A percentile compares a stretch with the other conserved stretches of the same genome.
phyloP scores from a whole-genome alignment of 2,888 invertebrate genomes.

The Tanaodytes sp. region DNA sequence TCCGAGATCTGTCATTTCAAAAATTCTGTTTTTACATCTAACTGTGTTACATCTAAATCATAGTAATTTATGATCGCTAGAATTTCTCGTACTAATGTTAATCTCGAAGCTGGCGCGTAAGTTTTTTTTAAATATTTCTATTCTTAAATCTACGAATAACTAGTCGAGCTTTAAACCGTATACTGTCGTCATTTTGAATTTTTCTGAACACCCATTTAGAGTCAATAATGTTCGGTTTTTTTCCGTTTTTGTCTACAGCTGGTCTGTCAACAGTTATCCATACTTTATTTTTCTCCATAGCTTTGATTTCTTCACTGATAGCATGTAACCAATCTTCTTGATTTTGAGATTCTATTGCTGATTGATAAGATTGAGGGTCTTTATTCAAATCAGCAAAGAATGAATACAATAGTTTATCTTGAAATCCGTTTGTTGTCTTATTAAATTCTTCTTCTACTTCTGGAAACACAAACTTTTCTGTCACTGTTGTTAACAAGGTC shows the following conservation, averaged over 20 bases:
- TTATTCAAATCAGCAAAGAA: constrained; percentile 17
- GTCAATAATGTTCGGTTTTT: constrained; percentile 23
- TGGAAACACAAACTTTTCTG: constrained; percentile 11
- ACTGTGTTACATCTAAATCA: constrained; percentile 15
- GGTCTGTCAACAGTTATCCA: constrained; percentile 10
- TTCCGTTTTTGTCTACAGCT: not conserved
- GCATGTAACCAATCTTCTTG: constrained; percentile 7
- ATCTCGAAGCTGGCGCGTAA: constrained; percentile 34
- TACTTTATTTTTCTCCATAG: constrained; percentile 22
- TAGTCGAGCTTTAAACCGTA: constrained; percentile 20
- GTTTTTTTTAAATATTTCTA: constrained; percentile 34
- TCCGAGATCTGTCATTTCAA: constrained; percentile 52
- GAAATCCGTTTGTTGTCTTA: not conserved
- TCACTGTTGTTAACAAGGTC: not conserved
- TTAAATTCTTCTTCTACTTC: constrained; percentile 8
- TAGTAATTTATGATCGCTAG: constrained; percentile 26
- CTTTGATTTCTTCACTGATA: constrained; percentile 9
- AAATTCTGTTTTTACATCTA: constrained; percentile 40
- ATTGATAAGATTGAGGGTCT: constrained; percentile 1
- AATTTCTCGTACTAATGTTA: constrained; percentile 31
- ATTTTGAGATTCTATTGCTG: constrained; percentile 11
- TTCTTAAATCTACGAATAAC: constrained; percentile 47
- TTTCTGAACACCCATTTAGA: constrained; percentile 50
- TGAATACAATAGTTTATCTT: constrained; percentile 14
- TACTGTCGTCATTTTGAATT: constrained; percentile 7